Base-by-base conservation (phyloP, 2,113 vertebrate genomes). In the Oenanthe oenanthe region DNA sequence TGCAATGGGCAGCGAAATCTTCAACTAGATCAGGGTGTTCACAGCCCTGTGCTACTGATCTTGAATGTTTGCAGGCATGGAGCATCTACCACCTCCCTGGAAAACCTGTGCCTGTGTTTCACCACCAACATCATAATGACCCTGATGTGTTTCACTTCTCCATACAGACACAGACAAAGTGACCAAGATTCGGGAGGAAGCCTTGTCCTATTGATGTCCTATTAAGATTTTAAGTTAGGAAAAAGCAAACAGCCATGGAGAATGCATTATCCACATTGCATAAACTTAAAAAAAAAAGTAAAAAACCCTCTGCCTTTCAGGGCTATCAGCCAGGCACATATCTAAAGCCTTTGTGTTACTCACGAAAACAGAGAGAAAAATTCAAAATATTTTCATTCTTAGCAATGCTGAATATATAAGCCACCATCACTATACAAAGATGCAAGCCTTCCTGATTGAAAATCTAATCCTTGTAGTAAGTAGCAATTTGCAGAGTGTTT, bases 111-210 rank as follows among this genome's bases (percentile, higher is more conserved):
- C 9, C 29, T 18, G 5, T 45, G 21, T 63, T 76, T 63, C 12
- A 31, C 7, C 12, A 54, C 16, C 9, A 7, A 26, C 4, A 2
- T 7, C 2, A 1, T 12, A 79, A 67, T 19, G 11, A 45, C 17
- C 25, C 34, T 47, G 6, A 4, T 29, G 8, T 17, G 22, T 56
- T 90, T 60, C 15, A 34, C 22, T 82, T 68, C 5, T 51, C 47
- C 20, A 26, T 20, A 51, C 11, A 58, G n/a, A 28, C 10, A 36
- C 5, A 54, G 48, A 1, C 19, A 80, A 85, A 73, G 13, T 50
- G 22, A 66, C 17, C 10, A 57, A 32, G 26, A 50, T 26, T 15
- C 24, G 9, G 22, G 77, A 80, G 13, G 17, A 93, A 80, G 50
- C 45, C 1, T 65, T 71, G 11, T 73, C 17, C 20, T 80, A 26